phyloP scores from a whole-genome alignment of 1,140 invertebrate species.

The Aphelenchoides fujianensis region DNA sequence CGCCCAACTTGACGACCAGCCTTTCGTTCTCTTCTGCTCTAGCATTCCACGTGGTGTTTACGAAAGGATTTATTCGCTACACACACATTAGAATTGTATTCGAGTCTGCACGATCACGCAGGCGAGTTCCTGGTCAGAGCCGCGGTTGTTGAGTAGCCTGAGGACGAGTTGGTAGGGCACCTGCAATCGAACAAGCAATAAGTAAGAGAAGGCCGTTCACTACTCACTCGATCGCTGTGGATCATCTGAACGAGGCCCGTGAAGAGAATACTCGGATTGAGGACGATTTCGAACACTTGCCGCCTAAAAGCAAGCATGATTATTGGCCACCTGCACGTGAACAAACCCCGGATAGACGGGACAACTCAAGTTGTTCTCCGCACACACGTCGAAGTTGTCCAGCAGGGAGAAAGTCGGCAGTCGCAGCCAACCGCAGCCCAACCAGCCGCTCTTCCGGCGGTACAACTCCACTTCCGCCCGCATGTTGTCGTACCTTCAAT shows the following conservation, averaged over 20 bases:
- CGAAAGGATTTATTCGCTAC: too few species aligned
- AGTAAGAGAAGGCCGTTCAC: slow-evolving; percentile 7
- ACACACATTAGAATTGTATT: slow-evolving; percentile 40
- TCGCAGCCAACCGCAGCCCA: slow-evolving; percentile 38
- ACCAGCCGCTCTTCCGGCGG: slow-evolving; percentile 37
- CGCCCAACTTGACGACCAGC: too few species aligned
- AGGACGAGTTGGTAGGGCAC: slow-evolving; percentile 35
- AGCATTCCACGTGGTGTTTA: too few species aligned
- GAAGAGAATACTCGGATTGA: slow-evolving; percentile 32
- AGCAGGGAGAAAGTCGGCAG: slow-evolving; percentile 40
- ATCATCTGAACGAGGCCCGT: slow-evolving; percentile 34
- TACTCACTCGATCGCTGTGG: slow-evolving; percentile 37
- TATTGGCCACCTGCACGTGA: not conserved
- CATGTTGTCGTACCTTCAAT: slow-evolving; percentile 39
- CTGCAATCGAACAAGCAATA: too few species aligned
- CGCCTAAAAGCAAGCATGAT: slow-evolving; percentile 10
- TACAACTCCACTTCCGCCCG: slow-evolving; percentile 35
- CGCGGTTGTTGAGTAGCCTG: slow-evolving; percentile 34
- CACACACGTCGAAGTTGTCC: slow-evolving; percentile 42
- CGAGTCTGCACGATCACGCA: slow-evolving; percentile 36
- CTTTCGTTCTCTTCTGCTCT: too few species aligned
- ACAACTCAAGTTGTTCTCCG: slow-evolving; percentile 28
- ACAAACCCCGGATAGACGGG: not conserved
- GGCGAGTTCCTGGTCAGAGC: slow-evolving; percentile 25
- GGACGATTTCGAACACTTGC: slow-evolving; percentile 25